Conservation (phyloP, 2,888 invertebrate genomes). For the Nephrotoma guestfalica region DNA sequence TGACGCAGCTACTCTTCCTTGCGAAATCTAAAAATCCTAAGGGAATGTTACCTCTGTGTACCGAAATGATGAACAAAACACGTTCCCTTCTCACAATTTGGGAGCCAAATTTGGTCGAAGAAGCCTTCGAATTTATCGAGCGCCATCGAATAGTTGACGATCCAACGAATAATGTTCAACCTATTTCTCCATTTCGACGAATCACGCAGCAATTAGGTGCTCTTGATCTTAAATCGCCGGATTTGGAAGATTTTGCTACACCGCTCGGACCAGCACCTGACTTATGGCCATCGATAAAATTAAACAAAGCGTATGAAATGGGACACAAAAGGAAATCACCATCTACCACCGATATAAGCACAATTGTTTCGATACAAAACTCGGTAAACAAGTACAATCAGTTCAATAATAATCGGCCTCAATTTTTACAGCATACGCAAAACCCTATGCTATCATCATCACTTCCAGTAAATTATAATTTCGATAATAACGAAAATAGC, state of each 20-base stretch:
- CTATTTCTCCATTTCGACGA: conserved; percentile 57
- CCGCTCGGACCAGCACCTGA: conserved; percentile 48
- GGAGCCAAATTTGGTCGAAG: conserved; percentile 75
- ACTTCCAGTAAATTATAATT: conserved; percentile 4
- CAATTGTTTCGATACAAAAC: conserved; percentile 27
- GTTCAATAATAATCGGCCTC: conserved; percentile 13
- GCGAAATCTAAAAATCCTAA: conserved; percentile 58
- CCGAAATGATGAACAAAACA: conserved; percentile 64
- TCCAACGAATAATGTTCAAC: conserved; percentile 33
- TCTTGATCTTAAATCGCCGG: conserved; percentile 55
- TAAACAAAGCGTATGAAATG: conserved; percentile 14
- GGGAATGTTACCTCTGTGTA: conserved; percentile 61
- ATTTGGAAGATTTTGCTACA: conserved; percentile 55
- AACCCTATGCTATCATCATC: conserved; percentile 7
- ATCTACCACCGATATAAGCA: conserved; percentile 25
- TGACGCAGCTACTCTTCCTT: conserved; percentile 57
- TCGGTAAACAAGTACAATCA: conserved; percentile 27
- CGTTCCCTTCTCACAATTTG: conserved; percentile 66
- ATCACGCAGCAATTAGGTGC: conserved; percentile 62
- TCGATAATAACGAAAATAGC: conserved; percentile 2
- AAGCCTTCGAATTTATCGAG: conserved; percentile 69
- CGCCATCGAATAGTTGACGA: conserved; percentile 42
- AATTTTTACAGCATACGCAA: background rate
- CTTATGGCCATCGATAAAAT: conserved; percentile 44
- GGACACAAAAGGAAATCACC: conserved; percentile 18